A percentile compares a stretch with the other conserved stretches of the same genome.
Evolutionary conservation across 35 echinoderm and acorn worm species (phyloP).

Genomic region (Ophiothrix spiculata): DNA sequence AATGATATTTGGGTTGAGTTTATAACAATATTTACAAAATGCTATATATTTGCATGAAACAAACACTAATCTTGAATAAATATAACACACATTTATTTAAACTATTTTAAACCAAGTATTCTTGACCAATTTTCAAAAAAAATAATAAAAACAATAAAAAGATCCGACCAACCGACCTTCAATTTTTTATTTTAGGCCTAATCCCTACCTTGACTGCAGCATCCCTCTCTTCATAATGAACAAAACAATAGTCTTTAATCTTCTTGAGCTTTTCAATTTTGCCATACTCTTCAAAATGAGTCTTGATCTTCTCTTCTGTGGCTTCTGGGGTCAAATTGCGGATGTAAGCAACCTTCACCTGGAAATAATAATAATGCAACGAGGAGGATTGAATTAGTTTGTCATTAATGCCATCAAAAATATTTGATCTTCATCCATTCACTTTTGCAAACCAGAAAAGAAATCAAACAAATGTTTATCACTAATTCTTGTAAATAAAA

Average conservation of each 20-base stretch:
- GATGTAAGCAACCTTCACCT: conserved; percentile 93
- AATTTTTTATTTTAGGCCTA: too few species aligned
- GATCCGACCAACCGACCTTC: too few species aligned
- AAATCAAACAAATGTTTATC: not conserved
- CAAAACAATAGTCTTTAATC: conserved; percentile 98
- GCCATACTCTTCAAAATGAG: conserved; percentile 74
- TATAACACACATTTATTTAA: too few species aligned
- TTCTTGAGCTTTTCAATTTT: conserved; percentile 91
- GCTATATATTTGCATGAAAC: too few species aligned
- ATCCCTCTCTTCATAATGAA: conserved; percentile 85
- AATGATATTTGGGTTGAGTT: too few species aligned
- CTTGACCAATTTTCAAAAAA: too few species aligned
- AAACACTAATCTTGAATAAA: too few species aligned
- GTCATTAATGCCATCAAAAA: not conserved
- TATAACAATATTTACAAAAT: too few species aligned
- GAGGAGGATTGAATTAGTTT: not conserved
- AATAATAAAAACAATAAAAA: too few species aligned
- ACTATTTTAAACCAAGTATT: too few species aligned
- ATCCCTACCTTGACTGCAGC: conserved; percentile 67
- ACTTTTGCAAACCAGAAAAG: not conserved
- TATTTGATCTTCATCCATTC: not conserved
- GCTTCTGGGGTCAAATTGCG: conserved; percentile 62
- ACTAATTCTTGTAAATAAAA: too few species aligned
- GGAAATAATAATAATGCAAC: not conserved
- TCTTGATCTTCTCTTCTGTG: conserved; percentile 88